phyloP scores from a whole-genome alignment of 2,888 invertebrate genomes.

The Cephus sareptanus region DNA sequence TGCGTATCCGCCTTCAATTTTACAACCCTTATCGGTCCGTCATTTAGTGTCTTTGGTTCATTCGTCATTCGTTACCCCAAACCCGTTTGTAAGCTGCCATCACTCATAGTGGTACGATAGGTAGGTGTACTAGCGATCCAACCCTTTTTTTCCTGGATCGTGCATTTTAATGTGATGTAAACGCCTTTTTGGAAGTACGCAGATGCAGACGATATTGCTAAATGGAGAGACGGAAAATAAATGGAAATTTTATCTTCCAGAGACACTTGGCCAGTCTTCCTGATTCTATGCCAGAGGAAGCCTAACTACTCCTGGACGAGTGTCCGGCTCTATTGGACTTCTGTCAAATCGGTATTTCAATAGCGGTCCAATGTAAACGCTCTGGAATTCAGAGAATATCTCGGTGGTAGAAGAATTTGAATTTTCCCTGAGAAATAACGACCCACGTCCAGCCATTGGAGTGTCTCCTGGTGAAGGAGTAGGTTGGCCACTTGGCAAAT shows the following conservation, averaged over 20 bases:
- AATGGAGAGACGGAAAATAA: not conserved
- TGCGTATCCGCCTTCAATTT: not conserved
- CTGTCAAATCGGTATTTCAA: conserved; percentile 64
- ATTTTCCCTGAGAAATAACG: conserved; percentile 31
- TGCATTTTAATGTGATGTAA: not conserved
- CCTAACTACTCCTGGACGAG: not conserved
- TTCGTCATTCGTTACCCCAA: not conserved
- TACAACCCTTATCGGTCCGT: not conserved
- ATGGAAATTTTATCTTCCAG: not conserved
- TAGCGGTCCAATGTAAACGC: conserved; percentile 34
- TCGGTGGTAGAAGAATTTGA: conserved; percentile 59
- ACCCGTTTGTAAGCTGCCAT: not conserved
- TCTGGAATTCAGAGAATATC: conserved; percentile 37
- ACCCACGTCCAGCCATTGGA: not conserved
- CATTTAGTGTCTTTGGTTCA: not conserved
- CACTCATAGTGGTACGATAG: not conserved
- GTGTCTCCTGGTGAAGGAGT: not conserved
- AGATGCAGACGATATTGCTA: not conserved
- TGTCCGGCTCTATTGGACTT: conserved; percentile 17
- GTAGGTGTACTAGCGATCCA: not conserved
- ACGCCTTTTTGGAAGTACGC: not conserved
- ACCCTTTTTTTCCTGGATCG: not conserved
- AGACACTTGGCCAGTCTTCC: not conserved
- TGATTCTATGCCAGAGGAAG: not conserved
- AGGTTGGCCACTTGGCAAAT: not conserved